Base-by-base conservation (phyloP, 2,797 vertebrate species). In the Cephalopachus bancanus region DNA sequence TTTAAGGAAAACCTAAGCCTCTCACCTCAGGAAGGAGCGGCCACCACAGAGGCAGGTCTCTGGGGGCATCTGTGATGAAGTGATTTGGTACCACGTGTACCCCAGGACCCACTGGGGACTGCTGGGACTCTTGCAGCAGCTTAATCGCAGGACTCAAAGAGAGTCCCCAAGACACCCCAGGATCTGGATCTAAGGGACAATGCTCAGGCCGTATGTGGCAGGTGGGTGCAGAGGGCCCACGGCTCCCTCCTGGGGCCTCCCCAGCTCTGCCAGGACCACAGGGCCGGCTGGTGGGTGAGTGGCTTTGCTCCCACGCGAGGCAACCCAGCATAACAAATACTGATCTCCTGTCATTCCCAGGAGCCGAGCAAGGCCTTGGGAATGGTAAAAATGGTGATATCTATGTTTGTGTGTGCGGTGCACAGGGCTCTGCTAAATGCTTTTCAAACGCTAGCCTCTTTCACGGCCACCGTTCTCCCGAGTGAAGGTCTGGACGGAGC, bases 21-120 rank as follows among this genome's bases (percentile, higher is more conserved):
- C 2, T n/a, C 5, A 53, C 12, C n/a, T 3, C 12, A 5, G 55
- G 53, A 72, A 78, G 59, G 30, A 17, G 5, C 7, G 60, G 53
- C 51, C 4, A 16, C 10, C 9, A 17, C n/a, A 57, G 1, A 10
- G 20, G 3, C 86, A 69, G 53, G 55, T 14, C 24, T 79, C 28
- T 16, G 37, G 67, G 37, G 67, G 55, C 33, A 57, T 22, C 69
- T 0, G 11, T 24, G 24, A 28, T 22, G 37, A n/a, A 44, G 10
- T 1, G 1, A 11, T 28, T 28, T 4, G 19, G 10, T 19, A 5
- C 33, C 24, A 2, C 1, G 8, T 0, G 22, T 7, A 4, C 10
- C 30, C 4, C 14, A 8, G 28, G 37, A 1, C 0, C 7, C 9
- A 8, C 37, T 9, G 24, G 9, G 7, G 11, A 19, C 28, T 16